Evolutionary conservation across 2,113 vertebrate genomes (phyloP).

Genomic region (Oncorhynchus keta): DNA sequence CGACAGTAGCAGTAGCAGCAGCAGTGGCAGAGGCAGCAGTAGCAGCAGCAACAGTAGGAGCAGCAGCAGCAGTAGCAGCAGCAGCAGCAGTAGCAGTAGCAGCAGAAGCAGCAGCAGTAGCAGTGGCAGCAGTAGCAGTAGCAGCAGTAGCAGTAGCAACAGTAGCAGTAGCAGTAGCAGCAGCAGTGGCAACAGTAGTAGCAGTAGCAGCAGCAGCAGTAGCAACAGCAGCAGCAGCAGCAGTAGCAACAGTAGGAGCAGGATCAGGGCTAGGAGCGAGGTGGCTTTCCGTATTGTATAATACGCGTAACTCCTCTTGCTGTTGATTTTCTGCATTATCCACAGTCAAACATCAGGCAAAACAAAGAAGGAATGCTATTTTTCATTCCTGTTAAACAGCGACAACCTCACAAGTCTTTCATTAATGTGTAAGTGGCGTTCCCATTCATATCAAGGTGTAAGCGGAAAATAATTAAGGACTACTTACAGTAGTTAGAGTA

Average conservation of each 20-base stretch:
- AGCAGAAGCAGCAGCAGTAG: accelerated
- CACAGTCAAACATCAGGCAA: constrained; percentile 61
- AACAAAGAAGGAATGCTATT: constrained; percentile 73
- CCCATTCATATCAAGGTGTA: neutral
- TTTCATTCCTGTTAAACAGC: constrained; percentile 67
- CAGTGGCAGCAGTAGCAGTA: accelerated
- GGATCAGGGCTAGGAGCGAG: constrained; percentile 71
- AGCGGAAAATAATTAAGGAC: too few relatives aligned
- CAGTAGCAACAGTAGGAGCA: too few relatives aligned
- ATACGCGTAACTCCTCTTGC: constrained; percentile 75
- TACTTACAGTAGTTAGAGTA: too few relatives aligned
- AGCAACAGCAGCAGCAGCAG: too few relatives aligned
- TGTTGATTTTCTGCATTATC: constrained; percentile 73
- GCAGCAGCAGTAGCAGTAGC: too few relatives aligned
- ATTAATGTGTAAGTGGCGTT: constrained; percentile 46
- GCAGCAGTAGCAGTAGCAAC: accelerated
- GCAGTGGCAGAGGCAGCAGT: accelerated
- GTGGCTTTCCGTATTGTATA: constrained; percentile 67
- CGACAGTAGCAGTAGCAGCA: accelerated
- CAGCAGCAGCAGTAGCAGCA: too few relatives aligned
- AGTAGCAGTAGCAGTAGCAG: accelerated
- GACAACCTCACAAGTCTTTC: constrained; percentile 70
- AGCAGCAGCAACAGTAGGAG: accelerated
- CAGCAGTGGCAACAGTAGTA: accelerated
- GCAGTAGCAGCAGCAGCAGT: accelerated